Conservation (phyloP, 1,140 invertebrate species). For the Zaprionus inermis region DNA sequence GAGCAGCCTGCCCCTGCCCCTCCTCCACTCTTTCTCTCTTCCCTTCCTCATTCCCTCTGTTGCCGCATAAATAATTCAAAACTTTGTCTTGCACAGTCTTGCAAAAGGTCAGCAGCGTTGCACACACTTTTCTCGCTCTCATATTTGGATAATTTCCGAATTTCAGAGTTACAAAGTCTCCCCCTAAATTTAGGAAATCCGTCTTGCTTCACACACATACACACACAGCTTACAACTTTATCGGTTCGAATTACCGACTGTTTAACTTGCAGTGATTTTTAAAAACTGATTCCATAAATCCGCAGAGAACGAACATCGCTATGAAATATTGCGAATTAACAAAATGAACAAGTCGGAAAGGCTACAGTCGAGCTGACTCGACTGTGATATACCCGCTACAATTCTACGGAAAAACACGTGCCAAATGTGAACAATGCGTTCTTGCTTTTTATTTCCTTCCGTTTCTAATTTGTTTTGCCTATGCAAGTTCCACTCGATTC, state of each 20-base stretch:
- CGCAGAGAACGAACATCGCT: neutral
- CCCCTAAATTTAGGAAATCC: neutral
- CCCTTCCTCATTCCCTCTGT: neutral
- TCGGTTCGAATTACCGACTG: neutral
- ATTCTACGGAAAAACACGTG: too few relatives aligned
- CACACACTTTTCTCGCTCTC: neutral
- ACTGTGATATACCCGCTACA: too few relatives aligned
- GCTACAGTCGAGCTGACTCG: too few relatives aligned
- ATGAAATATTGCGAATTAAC: neutral
- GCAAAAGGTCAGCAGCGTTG: neutral
- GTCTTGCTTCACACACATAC: too few relatives aligned
- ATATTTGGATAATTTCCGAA: slow-evolving; percentile 5
- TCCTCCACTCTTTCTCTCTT: neutral
- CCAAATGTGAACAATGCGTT: too few relatives aligned
- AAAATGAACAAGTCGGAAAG: too few relatives aligned
- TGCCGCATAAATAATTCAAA: slow-evolving; percentile 71
- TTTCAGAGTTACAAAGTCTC: neutral
- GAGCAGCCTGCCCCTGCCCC: too few relatives aligned
- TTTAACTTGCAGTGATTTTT: slow-evolving; percentile 1
- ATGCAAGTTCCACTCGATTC: too few relatives aligned
- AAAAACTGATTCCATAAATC: neutral
- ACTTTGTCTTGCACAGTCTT: slow-evolving; percentile 55
- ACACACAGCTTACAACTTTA: neutral
- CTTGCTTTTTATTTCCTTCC: too few relatives aligned
- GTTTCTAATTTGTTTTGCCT: too few relatives aligned